Evolutionary conservation across 2,797 vertebrate genomes (phyloP).

Genomic region (Gymnothorax reevesii): DNA sequence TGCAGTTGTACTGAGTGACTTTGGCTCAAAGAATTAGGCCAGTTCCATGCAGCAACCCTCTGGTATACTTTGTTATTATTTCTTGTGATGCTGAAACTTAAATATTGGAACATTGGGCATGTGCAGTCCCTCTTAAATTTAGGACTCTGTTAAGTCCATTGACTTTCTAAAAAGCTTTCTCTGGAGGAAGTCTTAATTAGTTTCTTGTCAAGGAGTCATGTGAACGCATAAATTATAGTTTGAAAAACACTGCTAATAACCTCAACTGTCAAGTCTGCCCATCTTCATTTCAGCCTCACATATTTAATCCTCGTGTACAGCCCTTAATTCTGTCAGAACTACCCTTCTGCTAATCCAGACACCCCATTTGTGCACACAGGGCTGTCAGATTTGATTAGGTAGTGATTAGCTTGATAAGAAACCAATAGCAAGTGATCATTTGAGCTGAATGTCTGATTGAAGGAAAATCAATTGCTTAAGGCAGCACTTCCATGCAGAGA

Average conservation of each 20-base stretch:
- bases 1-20: background rate
- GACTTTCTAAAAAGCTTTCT: background rate
- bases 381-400: background rate
- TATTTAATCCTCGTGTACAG: background rate
- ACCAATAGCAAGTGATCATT: background rate
- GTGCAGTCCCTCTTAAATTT: background rate
- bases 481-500: background rate
- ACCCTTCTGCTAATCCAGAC: background rate
- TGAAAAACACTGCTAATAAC: background rate
- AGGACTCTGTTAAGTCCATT: background rate
- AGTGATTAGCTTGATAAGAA: background rate
- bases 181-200: background rate
- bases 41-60: background rate
- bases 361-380: background rate
- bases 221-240: background rate
- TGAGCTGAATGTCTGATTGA: background rate
- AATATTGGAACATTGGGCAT: background rate
- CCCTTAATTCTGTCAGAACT: background rate
- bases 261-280: background rate
- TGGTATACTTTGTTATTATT: background rate
- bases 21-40: background rate
- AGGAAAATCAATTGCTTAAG: background rate
- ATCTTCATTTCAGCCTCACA: background rate
- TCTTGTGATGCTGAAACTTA: background rate
- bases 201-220: background rate